These are phyloP conservation scores for Eupeodes latifasciatus DNA, from an alignment of 2,888 invertebrate genomes.

Conservation along the genomic window DNA sequence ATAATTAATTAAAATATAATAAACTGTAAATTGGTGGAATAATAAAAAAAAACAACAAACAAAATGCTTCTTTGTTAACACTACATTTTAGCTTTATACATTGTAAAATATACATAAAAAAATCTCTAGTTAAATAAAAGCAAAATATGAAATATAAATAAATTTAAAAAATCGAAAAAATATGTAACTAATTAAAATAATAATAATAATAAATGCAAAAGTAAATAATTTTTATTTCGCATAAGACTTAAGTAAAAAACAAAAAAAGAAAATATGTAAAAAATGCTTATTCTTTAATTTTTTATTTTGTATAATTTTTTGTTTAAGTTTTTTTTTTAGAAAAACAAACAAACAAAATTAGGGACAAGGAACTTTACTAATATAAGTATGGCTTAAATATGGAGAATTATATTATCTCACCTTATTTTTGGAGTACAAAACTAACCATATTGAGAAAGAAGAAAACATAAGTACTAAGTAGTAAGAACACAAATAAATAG, in stretches of 20 bases:
- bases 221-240: constrained; percentile 76
- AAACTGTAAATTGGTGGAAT: constrained; percentile 68
- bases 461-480: constrained; percentile 26
- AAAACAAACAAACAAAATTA: constrained; percentile 51
- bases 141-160: constrained; percentile 75
- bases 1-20: constrained; percentile 61
- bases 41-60: constrained; percentile 72
- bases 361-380: constrained; percentile 43
- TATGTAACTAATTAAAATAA: constrained; percentile 35
- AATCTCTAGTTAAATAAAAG: constrained; percentile 78
- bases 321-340: constrained; percentile 50
- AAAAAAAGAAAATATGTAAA: constrained; percentile 77
- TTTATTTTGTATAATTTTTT: constrained; percentile 14
- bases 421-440: constrained; percentile 69
- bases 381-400: constrained; percentile 63
- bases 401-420: constrained; percentile 48
- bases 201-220: constrained; percentile 77
- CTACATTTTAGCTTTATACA: constrained; percentile 81
- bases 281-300: constrained; percentile 61
- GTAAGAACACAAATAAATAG: constrained; percentile 52
- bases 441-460: constrained; percentile 54
- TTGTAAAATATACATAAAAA: constrained; percentile 79
- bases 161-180: constrained; percentile 59
- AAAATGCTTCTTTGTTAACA: constrained; percentile 83
- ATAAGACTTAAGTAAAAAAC: constrained; percentile 76